Percentiles rank a stretch among this genome's conserved stretches.
Conservation (phyloP, 2,888 invertebrate genomes). For the Oligia strigilis region DNA sequence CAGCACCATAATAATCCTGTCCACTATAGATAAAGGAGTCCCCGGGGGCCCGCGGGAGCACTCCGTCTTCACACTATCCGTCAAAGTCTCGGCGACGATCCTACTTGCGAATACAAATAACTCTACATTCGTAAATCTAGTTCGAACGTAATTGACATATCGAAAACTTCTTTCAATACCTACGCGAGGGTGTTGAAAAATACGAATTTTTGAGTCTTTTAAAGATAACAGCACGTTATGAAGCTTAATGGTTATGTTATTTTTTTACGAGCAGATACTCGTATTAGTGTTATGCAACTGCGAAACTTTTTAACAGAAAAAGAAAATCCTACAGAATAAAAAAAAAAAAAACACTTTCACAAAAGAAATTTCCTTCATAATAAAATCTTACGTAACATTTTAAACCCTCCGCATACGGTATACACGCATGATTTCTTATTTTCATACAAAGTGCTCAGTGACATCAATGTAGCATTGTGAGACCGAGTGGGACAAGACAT, state of each 20-base stretch:
- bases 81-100: slow-evolving; percentile 61
- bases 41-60: slow-evolving; percentile 42
- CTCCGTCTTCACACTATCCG: slow-evolving; percentile 66
- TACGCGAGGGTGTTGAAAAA: slow-evolving; percentile 16
- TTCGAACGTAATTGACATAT: slow-evolving; percentile 56
- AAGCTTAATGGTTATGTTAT: slow-evolving; percentile 26
- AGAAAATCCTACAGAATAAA: slow-evolving; percentile 28
- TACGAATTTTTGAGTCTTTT: slow-evolving; percentile 10
- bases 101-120: slow-evolving; percentile 63
- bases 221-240: slow-evolving; percentile 1
- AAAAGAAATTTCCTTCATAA: slow-evolving; percentile 43
- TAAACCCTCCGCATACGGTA: slow-evolving; percentile 49
- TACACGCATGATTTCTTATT: slow-evolving; percentile 60
- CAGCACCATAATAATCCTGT: slow-evolving; percentile 65
- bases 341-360: slow-evolving; percentile 46
- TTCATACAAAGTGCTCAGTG: slow-evolving; percentile 60
- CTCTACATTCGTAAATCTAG: slow-evolving; percentile 60
- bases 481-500: slow-evolving; percentile 39
- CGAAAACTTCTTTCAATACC: slow-evolving; percentile 21
- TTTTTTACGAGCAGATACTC: slow-evolving; percentile 24
- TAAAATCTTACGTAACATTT: slow-evolving; percentile 60
- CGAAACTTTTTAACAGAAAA: slow-evolving; percentile 28
- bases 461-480: slow-evolving; percentile 52
- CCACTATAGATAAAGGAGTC: slow-evolving; percentile 66
- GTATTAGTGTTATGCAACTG: slow-evolving; percentile 11